Conservation (phyloP, 2,888 invertebrate genomes). For the Gastrophysa polygoni region DNA sequence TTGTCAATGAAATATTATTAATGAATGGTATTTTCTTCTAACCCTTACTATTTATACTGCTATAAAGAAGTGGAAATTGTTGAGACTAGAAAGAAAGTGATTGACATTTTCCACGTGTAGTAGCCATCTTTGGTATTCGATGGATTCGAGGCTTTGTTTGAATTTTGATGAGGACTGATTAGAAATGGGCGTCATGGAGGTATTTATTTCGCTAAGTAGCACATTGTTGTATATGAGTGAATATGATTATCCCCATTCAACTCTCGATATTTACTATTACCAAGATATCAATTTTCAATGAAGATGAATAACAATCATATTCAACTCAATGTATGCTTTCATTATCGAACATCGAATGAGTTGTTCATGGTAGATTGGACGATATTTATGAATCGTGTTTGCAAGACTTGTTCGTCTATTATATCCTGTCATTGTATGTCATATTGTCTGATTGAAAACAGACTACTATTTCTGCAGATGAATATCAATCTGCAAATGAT, state of each 20-base stretch:
- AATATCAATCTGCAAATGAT: too few relatives aligned
- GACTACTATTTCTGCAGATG: too few relatives aligned
- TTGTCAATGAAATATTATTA: slow-evolving; percentile 15
- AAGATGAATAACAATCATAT: too few relatives aligned
- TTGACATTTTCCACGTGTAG: slow-evolving; percentile 15
- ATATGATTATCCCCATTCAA: neutral
- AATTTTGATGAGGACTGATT: slow-evolving; percentile 24
- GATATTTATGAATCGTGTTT: too few relatives aligned
- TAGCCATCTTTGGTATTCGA: slow-evolving; percentile 12
- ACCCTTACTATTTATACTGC: slow-evolving; percentile 27
- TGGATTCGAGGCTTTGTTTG: neutral
- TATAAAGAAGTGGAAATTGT: slow-evolving; percentile 19
- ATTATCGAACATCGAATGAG: too few relatives aligned
- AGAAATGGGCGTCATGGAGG: slow-evolving; percentile 22
- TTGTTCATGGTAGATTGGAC: too few relatives aligned
- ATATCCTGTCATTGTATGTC: too few relatives aligned
- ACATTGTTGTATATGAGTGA: neutral
- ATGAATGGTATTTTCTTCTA: slow-evolving; percentile 18
- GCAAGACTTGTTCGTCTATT: too few relatives aligned
- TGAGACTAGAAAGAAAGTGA: slow-evolving; percentile 9
- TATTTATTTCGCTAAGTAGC: slow-evolving; percentile 18
- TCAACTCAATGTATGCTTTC: too few relatives aligned
- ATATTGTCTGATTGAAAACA: too few relatives aligned
- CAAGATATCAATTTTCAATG: too few relatives aligned
- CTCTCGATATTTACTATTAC: too few relatives aligned